Conservation (phyloP, 2,113 vertebrate genomes). For the Actinemys pallida region DNA sequence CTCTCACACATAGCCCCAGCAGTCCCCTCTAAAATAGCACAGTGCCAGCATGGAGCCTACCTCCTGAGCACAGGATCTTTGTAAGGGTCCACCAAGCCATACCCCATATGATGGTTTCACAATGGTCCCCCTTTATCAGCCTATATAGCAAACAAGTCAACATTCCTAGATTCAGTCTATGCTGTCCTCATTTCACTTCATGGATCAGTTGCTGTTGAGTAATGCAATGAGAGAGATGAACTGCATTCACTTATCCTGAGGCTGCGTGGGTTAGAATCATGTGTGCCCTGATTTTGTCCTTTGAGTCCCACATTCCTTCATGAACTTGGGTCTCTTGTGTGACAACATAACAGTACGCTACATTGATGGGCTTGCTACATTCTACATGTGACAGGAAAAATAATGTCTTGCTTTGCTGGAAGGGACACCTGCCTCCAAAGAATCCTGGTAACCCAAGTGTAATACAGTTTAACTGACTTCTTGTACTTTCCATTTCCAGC, state of each 20-base stretch:
- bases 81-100: background rate
- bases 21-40: background rate
- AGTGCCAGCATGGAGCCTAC: background rate
- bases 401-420: conserved; percentile 29
- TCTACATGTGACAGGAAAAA: conserved; percentile 34
- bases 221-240: conserved; percentile 27
- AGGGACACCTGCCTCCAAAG: background rate
- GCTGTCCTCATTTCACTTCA: conserved; percentile 58
- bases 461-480: background rate
- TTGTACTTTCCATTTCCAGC: conserved; percentile 36
- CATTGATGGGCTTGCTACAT: background rate
- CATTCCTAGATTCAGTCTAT: conserved; percentile 15
- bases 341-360: background rate
- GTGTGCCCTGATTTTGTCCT: conserved; percentile 41
- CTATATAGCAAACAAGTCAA: background rate
- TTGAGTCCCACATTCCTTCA: background rate
- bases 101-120: background rate
- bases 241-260: background rate
- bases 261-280: background rate
- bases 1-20: background rate
- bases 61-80: background rate
- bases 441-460: background rate
- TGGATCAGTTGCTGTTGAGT: conserved; percentile 32
- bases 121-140: background rate
- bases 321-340: background rate